phyloP scores from a whole-genome alignment of 2,888 invertebrate genomes.

The Pachliopta kotzebuea region DNA sequence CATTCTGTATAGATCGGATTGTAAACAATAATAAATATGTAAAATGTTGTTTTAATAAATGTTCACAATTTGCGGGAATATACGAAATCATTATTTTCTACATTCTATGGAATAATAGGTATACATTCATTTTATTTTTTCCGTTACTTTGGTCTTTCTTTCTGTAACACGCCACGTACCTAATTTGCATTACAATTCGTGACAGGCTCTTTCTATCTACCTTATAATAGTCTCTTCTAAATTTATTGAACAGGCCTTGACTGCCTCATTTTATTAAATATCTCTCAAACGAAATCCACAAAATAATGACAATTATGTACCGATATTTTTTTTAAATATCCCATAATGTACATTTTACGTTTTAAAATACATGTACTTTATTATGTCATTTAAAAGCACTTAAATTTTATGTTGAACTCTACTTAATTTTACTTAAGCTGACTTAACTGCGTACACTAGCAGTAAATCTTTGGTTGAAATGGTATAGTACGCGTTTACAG shows the following conservation, averaged over 20 bases:
- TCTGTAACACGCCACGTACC: slow-evolving; percentile 44
- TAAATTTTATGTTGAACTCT: background rate
- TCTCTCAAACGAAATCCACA: too few species aligned
- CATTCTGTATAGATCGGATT: too few species aligned
- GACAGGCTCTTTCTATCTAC: slow-evolving; percentile 42
- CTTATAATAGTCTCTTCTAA: slow-evolving; percentile 52
- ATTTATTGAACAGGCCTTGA: slow-evolving; percentile 50
- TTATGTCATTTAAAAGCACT: background rate
- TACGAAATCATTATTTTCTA: background rate
- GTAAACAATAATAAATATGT: too few species aligned
- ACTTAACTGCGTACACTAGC: background rate
- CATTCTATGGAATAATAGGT: slow-evolving; percentile 33
- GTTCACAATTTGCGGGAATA: too few species aligned
- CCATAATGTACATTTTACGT: too few species aligned
- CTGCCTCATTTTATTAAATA: slow-evolving; percentile 53
- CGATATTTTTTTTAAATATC: too few species aligned
- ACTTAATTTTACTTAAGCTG: background rate
- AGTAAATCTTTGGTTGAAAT: background rate
- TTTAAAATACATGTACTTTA: too few species aligned
- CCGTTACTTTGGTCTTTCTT: slow-evolving; percentile 59
- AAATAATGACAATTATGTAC: too few species aligned
- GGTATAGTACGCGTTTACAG: slow-evolving; percentile 31
- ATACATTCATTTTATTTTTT: slow-evolving; percentile 71
- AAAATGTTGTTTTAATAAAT: too few species aligned
- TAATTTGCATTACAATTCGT: slow-evolving; percentile 52